These are phyloP conservation scores for Eueides isabella DNA, from an alignment of 1,140 invertebrate genomes.

Conservation along the genomic window DNA sequence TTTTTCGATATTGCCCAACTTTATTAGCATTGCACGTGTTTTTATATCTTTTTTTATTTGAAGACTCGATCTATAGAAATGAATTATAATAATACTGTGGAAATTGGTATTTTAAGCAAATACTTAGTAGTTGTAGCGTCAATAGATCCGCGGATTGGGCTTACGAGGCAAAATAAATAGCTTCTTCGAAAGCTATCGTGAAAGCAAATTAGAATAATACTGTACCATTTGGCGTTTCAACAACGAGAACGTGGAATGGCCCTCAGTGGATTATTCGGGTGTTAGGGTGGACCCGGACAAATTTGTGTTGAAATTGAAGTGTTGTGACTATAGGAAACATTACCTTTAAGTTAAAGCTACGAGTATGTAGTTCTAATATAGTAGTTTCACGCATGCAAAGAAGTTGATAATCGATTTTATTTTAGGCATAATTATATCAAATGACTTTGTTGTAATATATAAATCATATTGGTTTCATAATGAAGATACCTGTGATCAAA, in stretches of 20 bases:
- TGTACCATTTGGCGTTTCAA: constrained; percentile 79
- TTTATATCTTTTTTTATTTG: constrained; percentile 75
- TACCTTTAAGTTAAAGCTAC: constrained; percentile 49
- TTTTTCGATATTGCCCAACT: constrained; percentile 77
- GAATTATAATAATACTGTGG: neutral
- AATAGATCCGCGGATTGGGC: constrained; percentile 50
- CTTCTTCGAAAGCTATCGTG: constrained; percentile 79
- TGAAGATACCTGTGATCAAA: too few relatives aligned
- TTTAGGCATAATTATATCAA: too few relatives aligned
- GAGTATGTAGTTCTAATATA: neutral
- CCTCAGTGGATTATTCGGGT: constrained; percentile 78
- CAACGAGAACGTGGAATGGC: constrained; percentile 74
- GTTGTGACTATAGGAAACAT: constrained; percentile 62
- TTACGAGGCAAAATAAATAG: constrained; percentile 76
- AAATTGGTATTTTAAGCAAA: neutral
- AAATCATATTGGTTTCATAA: too few relatives aligned
- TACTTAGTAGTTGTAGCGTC: neutral
- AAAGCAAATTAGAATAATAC: constrained; percentile 81
- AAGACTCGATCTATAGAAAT: neutral
- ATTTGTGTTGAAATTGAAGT: constrained; percentile 78
- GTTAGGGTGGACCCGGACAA: constrained; percentile 67
- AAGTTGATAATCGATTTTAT: neutral
- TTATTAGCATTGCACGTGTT: constrained; percentile 78
- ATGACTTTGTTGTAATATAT: too few relatives aligned
- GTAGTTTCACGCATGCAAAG: neutral